A percentile compares a stretch with the other conserved stretches of the same genome.
phyloP scores from a whole-genome alignment of 1,140 invertebrate genomes.

The Bombus confusus region DNA sequence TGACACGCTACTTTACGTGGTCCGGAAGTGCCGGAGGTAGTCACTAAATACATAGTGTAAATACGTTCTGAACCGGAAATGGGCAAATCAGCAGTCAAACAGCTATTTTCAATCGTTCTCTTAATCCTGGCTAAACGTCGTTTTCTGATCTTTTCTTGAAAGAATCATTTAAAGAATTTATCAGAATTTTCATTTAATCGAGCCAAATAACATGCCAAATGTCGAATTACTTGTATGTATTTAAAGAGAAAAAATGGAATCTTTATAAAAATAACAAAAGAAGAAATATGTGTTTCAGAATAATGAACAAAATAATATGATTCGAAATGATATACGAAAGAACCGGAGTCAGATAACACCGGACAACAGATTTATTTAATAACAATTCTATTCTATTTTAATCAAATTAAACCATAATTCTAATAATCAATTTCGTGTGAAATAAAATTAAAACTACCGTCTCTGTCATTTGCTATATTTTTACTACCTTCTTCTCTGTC shows the following conservation, averaged over 20 bases:
- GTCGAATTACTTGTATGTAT: not conserved
- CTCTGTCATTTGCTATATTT: not conserved
- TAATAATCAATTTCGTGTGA: not conserved
- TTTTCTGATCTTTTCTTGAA: not conserved
- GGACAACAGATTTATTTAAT: not conserved
- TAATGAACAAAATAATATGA: not conserved
- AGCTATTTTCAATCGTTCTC: not conserved
- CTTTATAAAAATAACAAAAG: not conserved
- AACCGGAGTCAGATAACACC: no score
- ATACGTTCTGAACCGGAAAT: conserved; percentile 43
- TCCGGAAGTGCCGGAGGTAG: conserved; percentile 51
- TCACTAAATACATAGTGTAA: conserved; percentile 53
- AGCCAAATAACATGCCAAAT: no score
- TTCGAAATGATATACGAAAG: no score
- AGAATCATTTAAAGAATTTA: no score
- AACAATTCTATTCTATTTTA: not conserved
- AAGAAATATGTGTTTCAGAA: not conserved
- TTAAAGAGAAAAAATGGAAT: not conserved
- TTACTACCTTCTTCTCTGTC: not conserved
- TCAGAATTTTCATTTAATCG: no score
- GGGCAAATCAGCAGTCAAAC: conserved; percentile 17
- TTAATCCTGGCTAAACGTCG: not conserved
- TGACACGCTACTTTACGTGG: conserved; percentile 54
- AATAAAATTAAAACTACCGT: not conserved
- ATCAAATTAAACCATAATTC: not conserved